Evolutionary conservation across 2,797 vertebrate species (phyloP), one percentile per base, ranked within the genome.

Genomic region (Eurystomus glaucurus): DNA sequence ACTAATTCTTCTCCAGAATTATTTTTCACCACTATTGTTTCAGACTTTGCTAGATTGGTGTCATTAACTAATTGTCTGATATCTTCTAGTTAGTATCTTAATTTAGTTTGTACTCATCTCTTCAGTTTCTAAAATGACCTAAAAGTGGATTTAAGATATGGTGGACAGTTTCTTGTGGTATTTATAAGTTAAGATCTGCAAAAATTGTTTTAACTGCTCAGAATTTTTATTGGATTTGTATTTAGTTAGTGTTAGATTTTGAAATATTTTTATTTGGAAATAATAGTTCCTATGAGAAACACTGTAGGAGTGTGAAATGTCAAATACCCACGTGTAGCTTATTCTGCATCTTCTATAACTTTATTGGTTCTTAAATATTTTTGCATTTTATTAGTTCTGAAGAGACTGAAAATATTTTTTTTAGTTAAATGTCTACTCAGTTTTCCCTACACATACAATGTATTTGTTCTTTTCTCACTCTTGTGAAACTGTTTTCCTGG

Each of bases 1-100:
- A 6, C 23, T 71, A 66, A 37, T 88, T 95, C 75, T 76, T 94
- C 58, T 82, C 20, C 28, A 50, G 45, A 50, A n/a, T 91, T 91
- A n/a, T 76, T 92, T 85, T 92, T 17, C 29, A 72, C 5, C 14
- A 16, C 14, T 64, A 0, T 50, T 85, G 31, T 93, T 95, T 85
- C 70, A 82, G 33, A 41, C 7, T 74, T 79, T 14, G 74, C 8
- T 89, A 68, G 62, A 76, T 55, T 51, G 14, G 6, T 90, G 11
- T 83, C n/a, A 57, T 68, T 68, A 39, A 62, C 13, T 65, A 21
- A 28, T 85, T 93, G 51, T 72, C 5, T 58, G 6, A 43, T 61
- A 25, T 23, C 13, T 86, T 65, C 25, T 25, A 58, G 2, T 72
- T 66, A 43, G 12, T 25, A 41, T 11, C 0, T 2, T 68, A 70